phyloP scores from a whole-genome alignment of 2,113 vertebrate species.

The Nothobranchius kuhntae region DNA sequence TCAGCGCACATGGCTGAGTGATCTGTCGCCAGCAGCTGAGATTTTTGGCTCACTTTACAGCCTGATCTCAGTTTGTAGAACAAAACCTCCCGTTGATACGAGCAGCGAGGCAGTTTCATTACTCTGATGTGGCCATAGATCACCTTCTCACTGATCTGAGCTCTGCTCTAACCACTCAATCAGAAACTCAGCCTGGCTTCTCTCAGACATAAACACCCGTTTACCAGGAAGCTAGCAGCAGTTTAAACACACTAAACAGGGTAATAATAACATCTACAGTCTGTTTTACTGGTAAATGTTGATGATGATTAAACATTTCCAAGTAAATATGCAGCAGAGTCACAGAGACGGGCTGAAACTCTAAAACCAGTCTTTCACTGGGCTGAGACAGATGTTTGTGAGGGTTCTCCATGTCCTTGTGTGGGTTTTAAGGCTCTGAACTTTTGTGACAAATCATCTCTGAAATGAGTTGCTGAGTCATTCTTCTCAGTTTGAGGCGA shows the following conservation, averaged over 20 bases:
- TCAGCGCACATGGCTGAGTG: constrained; percentile 21
- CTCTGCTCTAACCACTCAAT: neutral
- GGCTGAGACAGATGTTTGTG: neutral
- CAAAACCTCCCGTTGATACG: constrained; percentile 14
- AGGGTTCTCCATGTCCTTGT: no score
- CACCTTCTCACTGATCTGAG: constrained; percentile 8
- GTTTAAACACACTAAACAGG: no score
- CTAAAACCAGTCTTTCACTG: neutral
- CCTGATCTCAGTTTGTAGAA: constrained; percentile 1
- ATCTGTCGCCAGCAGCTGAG: constrained; percentile 20
- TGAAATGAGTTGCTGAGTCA: no score
- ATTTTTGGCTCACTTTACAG: neutral
- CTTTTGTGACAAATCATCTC: no score
- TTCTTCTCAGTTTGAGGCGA: no score
- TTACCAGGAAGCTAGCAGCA: neutral
- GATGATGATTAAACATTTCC: no score
- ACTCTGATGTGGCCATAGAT: constrained; percentile 10
- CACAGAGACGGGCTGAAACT: neutral
- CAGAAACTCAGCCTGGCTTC: neutral
- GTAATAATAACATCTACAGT: no score
- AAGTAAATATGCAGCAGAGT: no score
- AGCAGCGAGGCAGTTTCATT: constrained; percentile 24
- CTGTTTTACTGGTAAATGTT: no score
- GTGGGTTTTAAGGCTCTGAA: no score
- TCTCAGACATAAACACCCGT: neutral